Conservation (phyloP, 2,888 invertebrate genomes). For the Bibio marci region DNA sequence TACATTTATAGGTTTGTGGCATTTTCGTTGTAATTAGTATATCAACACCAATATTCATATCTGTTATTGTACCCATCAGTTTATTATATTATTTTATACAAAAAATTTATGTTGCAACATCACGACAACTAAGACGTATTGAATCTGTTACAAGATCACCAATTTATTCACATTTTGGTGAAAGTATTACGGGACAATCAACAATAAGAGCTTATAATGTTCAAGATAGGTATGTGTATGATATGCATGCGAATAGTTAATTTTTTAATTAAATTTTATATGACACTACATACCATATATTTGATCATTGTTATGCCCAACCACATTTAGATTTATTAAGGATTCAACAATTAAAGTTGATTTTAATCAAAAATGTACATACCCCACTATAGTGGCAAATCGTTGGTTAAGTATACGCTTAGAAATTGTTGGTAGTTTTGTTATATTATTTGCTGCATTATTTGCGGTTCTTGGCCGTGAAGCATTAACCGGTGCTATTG, state of each 20-base stretch:
- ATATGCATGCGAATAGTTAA: not conserved
- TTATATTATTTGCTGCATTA: constrained; percentile 36
- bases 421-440: constrained; percentile 35
- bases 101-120: constrained; percentile 34
- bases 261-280: no score
- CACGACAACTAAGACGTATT: constrained; percentile 35
- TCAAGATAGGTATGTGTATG: constrained; percentile 15
- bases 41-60: constrained; percentile 19
- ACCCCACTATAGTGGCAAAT: constrained; percentile 31
- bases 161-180: constrained; percentile 36
- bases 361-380: constrained; percentile 31
- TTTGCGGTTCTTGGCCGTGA: constrained; percentile 32
- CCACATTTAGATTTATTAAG: constrained; percentile 31
- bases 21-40: constrained; percentile 13
- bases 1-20: constrained; percentile 10
- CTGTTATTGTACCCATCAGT: constrained; percentile 19
- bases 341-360: constrained; percentile 35
- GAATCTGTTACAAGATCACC: constrained; percentile 36
- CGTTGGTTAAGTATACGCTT: constrained; percentile 21
- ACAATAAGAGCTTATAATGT: constrained; percentile 33
- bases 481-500: constrained; percentile 24
- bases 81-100: constrained; percentile 21
- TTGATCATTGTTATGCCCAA: no score
- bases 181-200: constrained; percentile 26
- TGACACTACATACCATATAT: no score